Base-by-base conservation (phyloP, 2,113 vertebrate genomes). In the Acrocephalus arundinaceus region DNA sequence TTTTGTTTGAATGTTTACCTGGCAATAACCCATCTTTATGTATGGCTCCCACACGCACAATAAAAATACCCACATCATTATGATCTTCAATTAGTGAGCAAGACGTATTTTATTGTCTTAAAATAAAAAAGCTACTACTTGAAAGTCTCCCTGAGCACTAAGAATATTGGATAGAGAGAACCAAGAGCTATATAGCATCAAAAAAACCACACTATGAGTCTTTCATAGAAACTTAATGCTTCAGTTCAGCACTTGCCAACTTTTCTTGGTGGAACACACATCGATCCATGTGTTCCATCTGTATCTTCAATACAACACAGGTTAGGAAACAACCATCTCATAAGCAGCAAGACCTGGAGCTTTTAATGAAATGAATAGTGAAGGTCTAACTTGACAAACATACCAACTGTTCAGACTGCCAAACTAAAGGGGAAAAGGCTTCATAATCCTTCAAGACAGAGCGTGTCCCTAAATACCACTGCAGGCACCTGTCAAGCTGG, bases 71-170 rank as follows among this genome's bases (percentile, higher is more conserved):
- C 75, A 74, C 45, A 68, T 59, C 41, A 59, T 46, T 57, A 75
- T 37, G 15, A 49, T 62, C 46, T 87, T 87, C 31, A 87, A 89
- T 68, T 85, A 94, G 41, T 13, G 12, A 75, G 31, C 45, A 70
- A 67, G 24, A 78, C 41, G 67, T n/a, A 68, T 81, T 90, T 71
- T 62, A 15, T 71, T 75, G 67, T 33, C 31, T 58, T 70, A 67
- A 89, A 89, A 72, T 72, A 89, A 59, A 61, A 79, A 87, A 93
- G 67, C 22, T 79, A 27, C 28, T 70, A 37, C 28, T 92, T 96
- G 22, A 10, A 74, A 45, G 28, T 54, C 20, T 80, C 41, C 35
- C 41, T 3, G 1, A 66, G 17, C 76, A 51, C 16, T 65, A 57
- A 3, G 3, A 80, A 48, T 37, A 75, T 18, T 6, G 2, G 54